These are phyloP conservation scores for Xiphophorus birchmanni DNA, from an alignment of 2,797 vertebrate genomes.

Conservation along the genomic window DNA sequence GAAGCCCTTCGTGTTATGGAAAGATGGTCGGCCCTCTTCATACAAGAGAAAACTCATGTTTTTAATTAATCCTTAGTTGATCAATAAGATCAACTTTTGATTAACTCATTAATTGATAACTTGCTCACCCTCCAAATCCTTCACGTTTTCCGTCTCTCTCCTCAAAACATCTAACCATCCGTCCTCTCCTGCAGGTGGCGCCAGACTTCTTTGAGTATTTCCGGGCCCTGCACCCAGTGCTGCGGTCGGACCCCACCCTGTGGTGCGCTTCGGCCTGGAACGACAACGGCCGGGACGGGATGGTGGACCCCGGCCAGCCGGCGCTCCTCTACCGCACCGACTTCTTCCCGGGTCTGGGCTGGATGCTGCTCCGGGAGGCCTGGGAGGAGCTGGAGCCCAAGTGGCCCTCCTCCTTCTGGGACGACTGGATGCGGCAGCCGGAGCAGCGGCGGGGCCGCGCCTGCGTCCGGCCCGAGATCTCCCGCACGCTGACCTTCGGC, in stretches of 20 bases:
- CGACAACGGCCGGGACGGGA: slow-evolving; percentile 90
- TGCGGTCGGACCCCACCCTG: slow-evolving; percentile 81
- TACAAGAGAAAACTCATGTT: no score
- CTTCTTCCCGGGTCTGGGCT: slow-evolving; percentile 93
- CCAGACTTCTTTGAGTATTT: slow-evolving; percentile 97
- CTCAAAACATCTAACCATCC: not conserved
- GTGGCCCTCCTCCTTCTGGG: slow-evolving; percentile 94
- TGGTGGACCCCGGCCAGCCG: slow-evolving; percentile 80
- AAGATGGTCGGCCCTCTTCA: no score
- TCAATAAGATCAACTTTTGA: no score
- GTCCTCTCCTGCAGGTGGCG: slow-evolving; percentile 81
- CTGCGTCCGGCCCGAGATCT: slow-evolving; percentile 91
- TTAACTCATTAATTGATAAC: no score
- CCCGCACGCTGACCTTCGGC: slow-evolving; percentile 92
- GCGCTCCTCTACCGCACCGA: slow-evolving; percentile 92
- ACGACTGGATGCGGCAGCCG: slow-evolving; percentile 93
- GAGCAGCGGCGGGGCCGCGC: slow-evolving; percentile 86
- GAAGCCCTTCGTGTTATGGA: no score
- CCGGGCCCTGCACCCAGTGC: slow-evolving; percentile 81
- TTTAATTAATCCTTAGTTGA: no score
- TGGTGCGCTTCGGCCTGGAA: slow-evolving; percentile 97
- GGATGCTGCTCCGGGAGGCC: slow-evolving; percentile 85
- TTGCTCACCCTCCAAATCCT: not conserved
- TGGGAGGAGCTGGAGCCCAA: slow-evolving; percentile 95
- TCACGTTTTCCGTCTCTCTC: not conserved